Conservation (phyloP, 1,140 invertebrate species). For the Macrotrachela quadricornifera region DNA sequence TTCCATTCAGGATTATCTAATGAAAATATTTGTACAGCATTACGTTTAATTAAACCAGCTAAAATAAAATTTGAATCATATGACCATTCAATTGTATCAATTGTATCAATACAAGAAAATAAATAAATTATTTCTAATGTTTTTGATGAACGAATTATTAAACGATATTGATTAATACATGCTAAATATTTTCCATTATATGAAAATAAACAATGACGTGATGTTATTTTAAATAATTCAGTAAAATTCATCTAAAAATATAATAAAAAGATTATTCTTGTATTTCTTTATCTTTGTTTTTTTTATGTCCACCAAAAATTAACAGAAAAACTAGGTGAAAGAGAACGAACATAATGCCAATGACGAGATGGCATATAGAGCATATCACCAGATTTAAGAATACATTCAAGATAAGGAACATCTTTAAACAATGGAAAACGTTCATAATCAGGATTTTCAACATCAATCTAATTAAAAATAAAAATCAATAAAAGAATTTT, state of each 20-base stretch:
- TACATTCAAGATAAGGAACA: conserved; percentile 28
- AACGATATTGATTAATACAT: conserved; percentile 23
- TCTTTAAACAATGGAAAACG: conserved; percentile 31
- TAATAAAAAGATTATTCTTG: too few species aligned
- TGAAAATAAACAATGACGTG: too few species aligned
- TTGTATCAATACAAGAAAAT: conserved; percentile 25
- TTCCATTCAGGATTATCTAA: conserved; percentile 33
- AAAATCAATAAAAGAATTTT: too few species aligned
- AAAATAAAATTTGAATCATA: conserved; percentile 30
- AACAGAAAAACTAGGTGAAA: conserved; percentile 38
- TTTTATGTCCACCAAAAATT: conserved; percentile 37
- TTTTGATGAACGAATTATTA: conserved; percentile 24
- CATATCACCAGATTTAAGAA: conserved; percentile 35
- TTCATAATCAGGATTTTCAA: conserved; percentile 32
- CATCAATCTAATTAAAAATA: conserved; percentile 25
- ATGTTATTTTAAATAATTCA: too few species aligned
- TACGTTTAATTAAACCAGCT: conserved; percentile 29
- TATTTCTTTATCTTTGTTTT: neutral
- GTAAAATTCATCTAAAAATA: too few species aligned
- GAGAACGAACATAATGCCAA: conserved; percentile 41
- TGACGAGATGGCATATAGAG: conserved; percentile 39
- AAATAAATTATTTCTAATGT: conserved; percentile 26
- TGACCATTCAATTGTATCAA: conserved; percentile 32
- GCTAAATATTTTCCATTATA: too few species aligned
- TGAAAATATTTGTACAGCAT: conserved; percentile 27